Evolutionary conservation across 2,113 vertebrate species (phyloP), one percentile per base, ranked within the genome.

Genomic region (Platichthys flesus): DNA sequence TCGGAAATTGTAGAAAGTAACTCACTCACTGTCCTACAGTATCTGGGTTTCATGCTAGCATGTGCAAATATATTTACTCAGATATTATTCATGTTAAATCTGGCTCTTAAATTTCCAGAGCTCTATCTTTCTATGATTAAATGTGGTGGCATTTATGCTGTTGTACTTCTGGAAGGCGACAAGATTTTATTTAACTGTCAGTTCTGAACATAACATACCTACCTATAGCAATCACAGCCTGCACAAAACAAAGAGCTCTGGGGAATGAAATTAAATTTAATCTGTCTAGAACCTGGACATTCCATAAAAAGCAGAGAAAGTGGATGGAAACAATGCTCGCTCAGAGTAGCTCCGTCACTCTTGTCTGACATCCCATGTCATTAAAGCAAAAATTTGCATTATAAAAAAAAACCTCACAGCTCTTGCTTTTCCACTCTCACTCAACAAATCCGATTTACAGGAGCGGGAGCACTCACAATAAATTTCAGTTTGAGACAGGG

Each of bases 241-340:
- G 35, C 1, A 66, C 56, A 40, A 65, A 18, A 73, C 18, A 58
- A 20, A 45, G 2, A 59, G 57, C 49, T 65, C n/a, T 42, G 21
- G 20, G 45, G 51, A 65, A 49, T 81, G 3, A 77, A 28, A 24
- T 65, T 66, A 51, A 52, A 75, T 87, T 85, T 85, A 70, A 79
- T 84, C 56, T 28, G 26, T 21, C 23, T 67, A 66, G 76, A 81
- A 75, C n/a, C 59, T 65, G 51, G 28, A 75, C 73, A 88, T 86
- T 90, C 85, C 35, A 74, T 59, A 24, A 54, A 85, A 76, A n/a
- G 57, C 49, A 71, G 24, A 58, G 54, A 64, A 69, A 81, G 74
- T 24, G 70, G 55, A 8, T 67, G 20, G 26, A 60, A 77, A 81
- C 54, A 65, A 75, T 67, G 62, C 49, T 78, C 3, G 12, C 21